A percentile compares a stretch with the other conserved stretches of the same genome.
Conservation (phyloP, 2,113 vertebrate genomes). For the Lampris incognitus region DNA sequence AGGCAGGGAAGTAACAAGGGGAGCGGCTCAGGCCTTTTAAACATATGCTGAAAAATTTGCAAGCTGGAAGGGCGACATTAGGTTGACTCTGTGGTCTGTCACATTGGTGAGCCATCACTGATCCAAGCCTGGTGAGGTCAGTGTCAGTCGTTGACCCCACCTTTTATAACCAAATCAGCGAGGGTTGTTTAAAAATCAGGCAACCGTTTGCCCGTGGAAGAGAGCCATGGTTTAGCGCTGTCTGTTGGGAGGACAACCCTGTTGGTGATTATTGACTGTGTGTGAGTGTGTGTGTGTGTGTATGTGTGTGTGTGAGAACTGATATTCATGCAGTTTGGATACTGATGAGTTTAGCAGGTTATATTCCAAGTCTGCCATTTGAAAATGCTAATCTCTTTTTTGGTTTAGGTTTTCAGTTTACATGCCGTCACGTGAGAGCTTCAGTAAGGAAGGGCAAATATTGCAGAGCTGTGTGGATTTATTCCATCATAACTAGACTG, state of each 20-base stretch:
- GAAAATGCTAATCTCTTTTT: too few species aligned
- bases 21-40: slow-evolving; percentile 46
- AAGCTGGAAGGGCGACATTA: slow-evolving; percentile 55
- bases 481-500: too few species aligned
- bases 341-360: too few species aligned
- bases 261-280: background rate
- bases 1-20: slow-evolving; percentile 56
- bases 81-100: slow-evolving; percentile 41
- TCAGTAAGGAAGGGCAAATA: too few species aligned
- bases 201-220: slow-evolving; percentile 1
- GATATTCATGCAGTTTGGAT: too few species aligned
- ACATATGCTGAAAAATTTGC: slow-evolving; percentile 65
- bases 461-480: too few species aligned
- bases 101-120: slow-evolving; percentile 24
- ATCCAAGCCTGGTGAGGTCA: slow-evolving; percentile 34
- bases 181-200: slow-evolving; percentile 4
- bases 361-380: too few species aligned
- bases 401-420: too few species aligned
- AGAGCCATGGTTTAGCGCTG: background rate
- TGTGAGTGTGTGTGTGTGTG: background rate
- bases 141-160: slow-evolving; percentile 23
- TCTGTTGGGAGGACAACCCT: background rate
- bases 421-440: too few species aligned
- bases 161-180: slow-evolving; percentile 35
- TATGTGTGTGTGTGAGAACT: background rate